Conservation (phyloP, 2,113 vertebrate species). For the Zootoca vivipara region DNA sequence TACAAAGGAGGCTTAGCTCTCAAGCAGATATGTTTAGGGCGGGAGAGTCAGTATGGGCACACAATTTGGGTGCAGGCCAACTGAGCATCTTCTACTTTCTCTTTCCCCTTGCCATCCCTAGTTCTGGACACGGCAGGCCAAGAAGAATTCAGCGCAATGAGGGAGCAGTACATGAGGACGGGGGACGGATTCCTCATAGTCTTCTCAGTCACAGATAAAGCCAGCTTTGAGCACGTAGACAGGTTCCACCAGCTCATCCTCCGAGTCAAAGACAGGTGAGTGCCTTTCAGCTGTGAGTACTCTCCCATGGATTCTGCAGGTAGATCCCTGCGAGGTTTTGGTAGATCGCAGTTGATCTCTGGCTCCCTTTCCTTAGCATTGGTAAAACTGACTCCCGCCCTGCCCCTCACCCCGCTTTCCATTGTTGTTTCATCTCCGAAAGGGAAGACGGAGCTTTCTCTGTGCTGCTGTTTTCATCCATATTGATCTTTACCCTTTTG, state of each 20-base stretch:
- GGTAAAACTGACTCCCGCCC: too few species aligned
- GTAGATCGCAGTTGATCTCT: too few species aligned
- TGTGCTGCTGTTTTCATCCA: too few species aligned
- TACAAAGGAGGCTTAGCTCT: neutral
- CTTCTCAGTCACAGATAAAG: conserved; percentile 97
- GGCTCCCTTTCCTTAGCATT: too few species aligned
- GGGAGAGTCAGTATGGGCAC: too few species aligned
- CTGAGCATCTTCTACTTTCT: neutral
- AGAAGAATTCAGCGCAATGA: conserved; percentile 99
- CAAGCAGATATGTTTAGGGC: neutral
- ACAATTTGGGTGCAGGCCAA: too few species aligned
- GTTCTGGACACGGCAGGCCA: conserved; percentile 97
- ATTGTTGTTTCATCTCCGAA: too few species aligned
- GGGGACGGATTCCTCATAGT: conserved; percentile 98
- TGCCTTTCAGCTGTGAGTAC: rapidly evolving
- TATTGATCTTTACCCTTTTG: too few species aligned
- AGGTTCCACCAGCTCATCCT: conserved; percentile 98
- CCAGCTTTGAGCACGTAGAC: conserved; percentile 97
- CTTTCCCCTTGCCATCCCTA: conserved; percentile 45
- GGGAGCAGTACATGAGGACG: conserved; percentile 98
- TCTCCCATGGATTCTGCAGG: rapidly evolving
- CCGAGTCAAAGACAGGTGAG: conserved; percentile 96
- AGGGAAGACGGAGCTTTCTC: too few species aligned
- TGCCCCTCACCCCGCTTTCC: too few species aligned
- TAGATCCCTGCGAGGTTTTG: too few species aligned